A percentile compares a stretch with the other conserved stretches of the same genome.
Conservation (phyloP, 2,797 vertebrate species). For the Manis javanica region DNA sequence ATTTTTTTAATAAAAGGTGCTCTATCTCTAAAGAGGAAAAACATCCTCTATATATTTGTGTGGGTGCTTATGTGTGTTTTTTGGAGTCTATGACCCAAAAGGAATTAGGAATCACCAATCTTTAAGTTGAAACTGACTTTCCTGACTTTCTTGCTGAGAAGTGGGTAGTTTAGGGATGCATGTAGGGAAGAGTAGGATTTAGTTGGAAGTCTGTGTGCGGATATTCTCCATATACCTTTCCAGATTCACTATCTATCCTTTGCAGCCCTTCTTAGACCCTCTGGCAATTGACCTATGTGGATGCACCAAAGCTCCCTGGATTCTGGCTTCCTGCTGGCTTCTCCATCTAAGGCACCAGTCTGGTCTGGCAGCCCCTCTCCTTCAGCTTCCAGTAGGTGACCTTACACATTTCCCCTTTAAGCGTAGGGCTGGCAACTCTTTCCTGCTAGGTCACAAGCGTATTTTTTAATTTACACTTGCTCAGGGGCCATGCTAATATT, state of each 20-base stretch:
- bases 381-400: not conserved
- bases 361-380: too few species aligned
- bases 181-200: not conserved
- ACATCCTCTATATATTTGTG: not conserved
- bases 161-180: not conserved
- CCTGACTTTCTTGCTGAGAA: not conserved
- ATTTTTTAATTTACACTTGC: too few species aligned
- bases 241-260: not conserved
- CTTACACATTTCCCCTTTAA: not conserved
- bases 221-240: not conserved
- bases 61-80: not conserved
- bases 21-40: not conserved
- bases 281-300: not conserved
- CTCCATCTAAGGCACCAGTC: not conserved
- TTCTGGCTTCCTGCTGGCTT: not conserved
- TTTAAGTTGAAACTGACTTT: not conserved
- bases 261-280: not conserved
- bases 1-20: not conserved
- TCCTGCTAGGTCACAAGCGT: not conserved
- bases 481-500: too few species aligned
- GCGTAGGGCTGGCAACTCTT: not conserved
- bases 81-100: not conserved
- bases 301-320: not conserved
- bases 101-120: not conserved
- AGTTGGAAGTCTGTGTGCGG: not conserved